phyloP scores from a whole-genome alignment of 2,888 invertebrate genomes.

The Chaetogeoica ovagalla region DNA sequence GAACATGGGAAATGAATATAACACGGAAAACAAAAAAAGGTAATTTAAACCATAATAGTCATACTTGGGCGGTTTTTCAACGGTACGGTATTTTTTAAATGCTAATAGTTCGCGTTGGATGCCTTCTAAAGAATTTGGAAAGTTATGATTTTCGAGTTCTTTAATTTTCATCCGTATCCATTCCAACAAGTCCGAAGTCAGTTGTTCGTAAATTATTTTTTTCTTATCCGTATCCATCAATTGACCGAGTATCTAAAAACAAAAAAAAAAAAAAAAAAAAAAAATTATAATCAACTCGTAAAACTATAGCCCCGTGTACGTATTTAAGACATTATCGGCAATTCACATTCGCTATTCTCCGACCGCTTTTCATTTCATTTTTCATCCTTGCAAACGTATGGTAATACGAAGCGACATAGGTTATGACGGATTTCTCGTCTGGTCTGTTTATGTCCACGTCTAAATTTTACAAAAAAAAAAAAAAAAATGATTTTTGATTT shows the following conservation, averaged over 20 bases:
- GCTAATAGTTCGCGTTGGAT: slow-evolving; percentile 85
- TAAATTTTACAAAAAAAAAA: slow-evolving; percentile 57
- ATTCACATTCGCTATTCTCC: slow-evolving; percentile 93
- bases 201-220: slow-evolving; percentile 83
- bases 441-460: slow-evolving; percentile 93
- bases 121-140: slow-evolving; percentile 93
- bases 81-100: slow-evolving; percentile 94
- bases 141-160: slow-evolving; percentile 80
- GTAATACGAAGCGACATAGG: slow-evolving; percentile 98
- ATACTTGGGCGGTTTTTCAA: slow-evolving; percentile 96
- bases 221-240: slow-evolving; percentile 93
- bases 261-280: not conserved
- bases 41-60: slow-evolving; percentile 56
- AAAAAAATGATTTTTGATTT: not conserved
- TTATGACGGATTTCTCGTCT: slow-evolving; percentile 98
- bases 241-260: slow-evolving; percentile 86
- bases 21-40: slow-evolving; percentile 2
- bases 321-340: slow-evolving; percentile 1
- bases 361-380: slow-evolving; percentile 96
- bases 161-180: slow-evolving; percentile 90
- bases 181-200: slow-evolving; percentile 82
- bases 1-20: slow-evolving; percentile 27
- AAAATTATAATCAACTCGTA: slow-evolving; percentile 8
- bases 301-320: not conserved
- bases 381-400: slow-evolving; percentile 99